Evolutionary conservation across 1,140 invertebrate genomes (phyloP).

Genomic region (Ceratoteleas bidentatus): DNA sequence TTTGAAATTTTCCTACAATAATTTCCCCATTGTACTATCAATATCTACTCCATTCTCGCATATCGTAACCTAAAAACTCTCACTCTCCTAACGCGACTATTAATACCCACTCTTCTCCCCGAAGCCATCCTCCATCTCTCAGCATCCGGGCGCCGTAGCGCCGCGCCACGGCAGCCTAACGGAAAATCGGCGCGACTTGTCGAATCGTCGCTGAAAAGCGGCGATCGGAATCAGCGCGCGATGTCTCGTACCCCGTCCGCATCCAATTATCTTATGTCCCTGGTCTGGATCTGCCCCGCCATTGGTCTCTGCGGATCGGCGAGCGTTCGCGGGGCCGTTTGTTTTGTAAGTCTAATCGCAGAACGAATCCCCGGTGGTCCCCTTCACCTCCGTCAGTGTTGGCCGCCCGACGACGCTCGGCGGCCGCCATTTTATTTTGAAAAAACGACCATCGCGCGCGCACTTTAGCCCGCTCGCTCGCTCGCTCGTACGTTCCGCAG

Average conservation of each 20-base stretch:
- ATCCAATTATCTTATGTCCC: constrained; percentile 82
- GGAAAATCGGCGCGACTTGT: constrained; percentile 44
- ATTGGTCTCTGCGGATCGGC: constrained; percentile 74
- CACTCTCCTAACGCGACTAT: too few species aligned
- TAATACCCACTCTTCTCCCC: too few species aligned
- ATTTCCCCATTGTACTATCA: too few species aligned
- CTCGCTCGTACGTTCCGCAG: constrained; percentile 55
- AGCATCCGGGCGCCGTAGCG: too few species aligned
- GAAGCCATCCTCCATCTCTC: too few species aligned
- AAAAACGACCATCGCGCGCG: constrained; percentile 69
- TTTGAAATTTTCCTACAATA: too few species aligned
- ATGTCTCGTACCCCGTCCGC: constrained; percentile 61
- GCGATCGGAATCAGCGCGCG: constrained; percentile 63
- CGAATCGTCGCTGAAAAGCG: constrained; percentile 53
- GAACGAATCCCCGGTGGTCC: constrained; percentile 70
- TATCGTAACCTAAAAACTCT: too few species aligned
- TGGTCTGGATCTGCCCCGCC: constrained; percentile 79
- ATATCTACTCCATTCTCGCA: too few species aligned
- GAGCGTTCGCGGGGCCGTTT: constrained; percentile 78
- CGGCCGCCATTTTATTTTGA: constrained; percentile 72
- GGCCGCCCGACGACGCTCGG: constrained; percentile 57
- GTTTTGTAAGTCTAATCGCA: constrained; percentile 82
- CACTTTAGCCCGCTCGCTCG: constrained; percentile 65
- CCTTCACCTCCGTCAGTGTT: constrained; percentile 62
- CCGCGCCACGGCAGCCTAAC: too few species aligned